These are phyloP conservation scores for Lateolabrax maculatus DNA, from an alignment of 2,797 vertebrate genomes.

Conservation along the genomic window DNA sequence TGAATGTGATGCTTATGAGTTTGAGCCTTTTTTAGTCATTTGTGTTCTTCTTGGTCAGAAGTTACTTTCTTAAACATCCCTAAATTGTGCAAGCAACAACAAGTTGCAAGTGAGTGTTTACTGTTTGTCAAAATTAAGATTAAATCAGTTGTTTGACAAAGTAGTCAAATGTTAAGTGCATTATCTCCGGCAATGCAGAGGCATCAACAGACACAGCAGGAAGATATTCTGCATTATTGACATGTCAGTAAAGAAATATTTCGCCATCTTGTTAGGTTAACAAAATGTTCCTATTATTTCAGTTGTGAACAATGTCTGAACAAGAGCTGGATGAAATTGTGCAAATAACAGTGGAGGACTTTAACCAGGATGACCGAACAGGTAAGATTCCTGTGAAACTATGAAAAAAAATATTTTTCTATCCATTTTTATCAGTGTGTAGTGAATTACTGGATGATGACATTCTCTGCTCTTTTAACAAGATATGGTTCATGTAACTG, in stretches of 20 bases:
- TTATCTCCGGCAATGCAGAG: background rate
- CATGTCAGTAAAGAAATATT: slow-evolving; percentile 5
- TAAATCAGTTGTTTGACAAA: background rate
- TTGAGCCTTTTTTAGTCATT: no score
- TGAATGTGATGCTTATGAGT: background rate
- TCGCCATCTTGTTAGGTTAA: slow-evolving; percentile 3
- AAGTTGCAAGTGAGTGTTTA: background rate
- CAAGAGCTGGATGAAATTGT: slow-evolving; percentile 97
- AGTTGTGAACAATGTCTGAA: slow-evolving; percentile 95
- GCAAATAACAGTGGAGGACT: slow-evolving; percentile 96
- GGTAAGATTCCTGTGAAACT: slow-evolving; percentile 78
- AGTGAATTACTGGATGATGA: background rate
- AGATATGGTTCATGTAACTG: background rate
- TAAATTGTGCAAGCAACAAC: background rate
- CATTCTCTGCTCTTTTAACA: background rate
- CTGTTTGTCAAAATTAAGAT: background rate
- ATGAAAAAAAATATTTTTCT: background rate
- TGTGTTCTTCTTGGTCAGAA: background rate
- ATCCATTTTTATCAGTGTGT: background rate
- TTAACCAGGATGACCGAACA: slow-evolving; percentile 89
- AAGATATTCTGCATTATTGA: background rate
- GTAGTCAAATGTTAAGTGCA: background rate
- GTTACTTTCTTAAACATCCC: background rate
- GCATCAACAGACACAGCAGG: background rate
- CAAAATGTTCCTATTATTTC: slow-evolving; percentile 37